Evolutionary conservation across 1,140 invertebrate species (phyloP), one percentile per base, ranked within the genome.

Genomic region (Solenopsis invicta): DNA sequence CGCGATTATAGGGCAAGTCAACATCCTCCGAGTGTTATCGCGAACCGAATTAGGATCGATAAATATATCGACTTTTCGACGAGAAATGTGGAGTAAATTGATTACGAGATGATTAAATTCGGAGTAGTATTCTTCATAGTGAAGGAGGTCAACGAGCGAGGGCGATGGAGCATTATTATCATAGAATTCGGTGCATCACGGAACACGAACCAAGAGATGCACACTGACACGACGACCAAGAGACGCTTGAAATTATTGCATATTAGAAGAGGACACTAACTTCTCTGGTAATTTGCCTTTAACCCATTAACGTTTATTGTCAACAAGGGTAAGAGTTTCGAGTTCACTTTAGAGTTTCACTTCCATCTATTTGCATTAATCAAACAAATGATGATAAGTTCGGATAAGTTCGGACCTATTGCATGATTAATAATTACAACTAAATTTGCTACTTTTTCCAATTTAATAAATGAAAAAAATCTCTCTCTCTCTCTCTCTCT

Each of bases 101-200:
- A 76, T 85, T 50, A 62, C 41, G 59, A 77, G 16, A 85, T 77
- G 21, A 85, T 64, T 85, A 54, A 67, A 80, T 69, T 80, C n/a
- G 13, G n/a, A 69, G 34, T 69, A 24, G n/a, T 80, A 69, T 62
- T 48, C 59, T 78, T 78, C 45, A 62, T 41, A 16, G 24, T 13
- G 18, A 84, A 75, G 64, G 21, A 71, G 71, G 41, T 75, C 80
- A 75, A 74, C 69, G 12, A 45, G 69, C 54, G 41, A 84, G 24
- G 18, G 85, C 90, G 89, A 21, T 87, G 72, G 62, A 77, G 84
- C 87, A 91, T 93, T 93, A 92, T 92, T 91, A 91, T 92, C 87
- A 89, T 89, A 91, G 62, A 87, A 29, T 91, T 64, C 61, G 77
- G 74, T 81, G 85, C 80, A 89, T 80, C 64, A 81, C 74, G 86